Evolutionary conservation across 2,113 vertebrate genomes (phyloP).

Genomic region (Odontophorus gujanensis): DNA sequence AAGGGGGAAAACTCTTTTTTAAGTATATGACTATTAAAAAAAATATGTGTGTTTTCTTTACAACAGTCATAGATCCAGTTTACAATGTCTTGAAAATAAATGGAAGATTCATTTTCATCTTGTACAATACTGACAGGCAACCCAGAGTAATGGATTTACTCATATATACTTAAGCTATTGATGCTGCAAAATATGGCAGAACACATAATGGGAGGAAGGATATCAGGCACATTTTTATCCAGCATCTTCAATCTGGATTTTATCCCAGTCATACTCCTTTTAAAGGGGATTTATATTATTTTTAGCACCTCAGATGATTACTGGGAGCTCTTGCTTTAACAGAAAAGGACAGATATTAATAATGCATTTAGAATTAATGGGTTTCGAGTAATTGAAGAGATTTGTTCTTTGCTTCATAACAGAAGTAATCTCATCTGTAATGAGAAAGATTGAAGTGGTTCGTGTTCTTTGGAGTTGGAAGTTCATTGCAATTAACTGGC

Average conservation of each 20-base stretch:
- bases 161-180: neutral
- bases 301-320: neutral
- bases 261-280: neutral
- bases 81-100: neutral
- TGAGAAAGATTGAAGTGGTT: neutral
- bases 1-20: neutral
- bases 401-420: neutral
- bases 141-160: neutral
- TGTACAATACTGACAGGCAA: neutral
- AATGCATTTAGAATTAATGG: neutral
- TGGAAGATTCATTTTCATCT: neutral
- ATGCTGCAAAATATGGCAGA: neutral
- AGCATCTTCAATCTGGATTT: neutral
- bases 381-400: neutral
- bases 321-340: neutral
- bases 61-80: neutral
- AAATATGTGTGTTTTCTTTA: neutral
- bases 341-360: neutral
- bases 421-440: neutral
- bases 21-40: neutral
- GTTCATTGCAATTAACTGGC: neutral
- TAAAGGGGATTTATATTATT: neutral
- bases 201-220: neutral
- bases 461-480: neutral
- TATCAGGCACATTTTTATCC: neutral